phyloP scores from a whole-genome alignment of 2,797 vertebrate species.

The Glyptemys insculpta region DNA sequence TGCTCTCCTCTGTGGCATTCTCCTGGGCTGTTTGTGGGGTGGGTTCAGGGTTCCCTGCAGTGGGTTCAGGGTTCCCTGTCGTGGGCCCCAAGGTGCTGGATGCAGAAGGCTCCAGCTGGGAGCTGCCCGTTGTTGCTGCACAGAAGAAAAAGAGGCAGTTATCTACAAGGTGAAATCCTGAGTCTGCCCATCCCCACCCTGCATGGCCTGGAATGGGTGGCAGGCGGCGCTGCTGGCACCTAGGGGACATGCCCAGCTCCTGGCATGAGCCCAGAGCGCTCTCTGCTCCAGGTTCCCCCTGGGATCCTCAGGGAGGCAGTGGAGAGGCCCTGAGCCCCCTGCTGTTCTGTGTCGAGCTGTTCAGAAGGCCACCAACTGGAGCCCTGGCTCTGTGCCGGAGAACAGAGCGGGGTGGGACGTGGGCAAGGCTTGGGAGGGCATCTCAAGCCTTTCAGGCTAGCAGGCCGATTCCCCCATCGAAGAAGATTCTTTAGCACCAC shows the following conservation, averaged over 20 bases:
- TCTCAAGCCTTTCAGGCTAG: too few relatives aligned
- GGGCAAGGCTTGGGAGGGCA: too few relatives aligned
- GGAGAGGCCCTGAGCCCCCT: not conserved
- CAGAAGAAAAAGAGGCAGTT: slow-evolving; percentile 31
- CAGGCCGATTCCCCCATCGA: not conserved
- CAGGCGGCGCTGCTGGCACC: not conserved
- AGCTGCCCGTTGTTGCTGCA: slow-evolving; percentile 53
- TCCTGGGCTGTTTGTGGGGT: not conserved
- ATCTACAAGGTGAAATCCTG: not conserved
- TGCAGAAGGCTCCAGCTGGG: slow-evolving; percentile 7
- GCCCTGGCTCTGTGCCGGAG: too few relatives aligned
- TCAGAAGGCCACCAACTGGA: not conserved
- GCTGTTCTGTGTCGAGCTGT: not conserved
- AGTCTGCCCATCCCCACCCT: not conserved
- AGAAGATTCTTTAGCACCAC: not conserved
- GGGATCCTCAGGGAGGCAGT: not conserved
- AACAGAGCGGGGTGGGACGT: not conserved
- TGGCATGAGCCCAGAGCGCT: not conserved
- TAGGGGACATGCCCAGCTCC: not conserved
- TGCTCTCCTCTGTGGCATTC: slow-evolving; percentile 15
- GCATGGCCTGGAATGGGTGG: not conserved
- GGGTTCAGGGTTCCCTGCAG: slow-evolving; percentile 4
- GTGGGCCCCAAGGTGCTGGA: not conserved
- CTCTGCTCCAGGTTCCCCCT: not conserved
- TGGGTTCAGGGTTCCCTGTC: slow-evolving; percentile 14